Evolutionary conservation across 2,113 vertebrate species (phyloP).

Genomic region (Bos taurus): ARS-UCD2.0 NC_037335.1:89128001-89128500

Average conservation of each 20-base stretch:
- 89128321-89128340: neutral
- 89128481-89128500: neutral
- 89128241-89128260: neutral
- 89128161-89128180: neutral
- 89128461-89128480: neutral
- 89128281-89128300: neutral
- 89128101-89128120: neutral
- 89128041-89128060: neutral
- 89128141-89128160: neutral
- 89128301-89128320: fast-evolving
- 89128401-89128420: too few species aligned
- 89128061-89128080: neutral
- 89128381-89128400: fast-evolving
- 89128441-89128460: neutral
- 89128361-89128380: neutral
- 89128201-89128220: neutral
- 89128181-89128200: neutral
- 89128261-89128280: too few species aligned
- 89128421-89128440: neutral
- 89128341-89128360: neutral
- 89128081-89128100: fast-evolving
- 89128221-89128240: neutral
- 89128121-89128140: neutral
- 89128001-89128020: too few species aligned
- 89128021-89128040: neutral